Conservation (phyloP, 2,797 vertebrate genomes). For the Thaleichthys pacificus region DNA sequence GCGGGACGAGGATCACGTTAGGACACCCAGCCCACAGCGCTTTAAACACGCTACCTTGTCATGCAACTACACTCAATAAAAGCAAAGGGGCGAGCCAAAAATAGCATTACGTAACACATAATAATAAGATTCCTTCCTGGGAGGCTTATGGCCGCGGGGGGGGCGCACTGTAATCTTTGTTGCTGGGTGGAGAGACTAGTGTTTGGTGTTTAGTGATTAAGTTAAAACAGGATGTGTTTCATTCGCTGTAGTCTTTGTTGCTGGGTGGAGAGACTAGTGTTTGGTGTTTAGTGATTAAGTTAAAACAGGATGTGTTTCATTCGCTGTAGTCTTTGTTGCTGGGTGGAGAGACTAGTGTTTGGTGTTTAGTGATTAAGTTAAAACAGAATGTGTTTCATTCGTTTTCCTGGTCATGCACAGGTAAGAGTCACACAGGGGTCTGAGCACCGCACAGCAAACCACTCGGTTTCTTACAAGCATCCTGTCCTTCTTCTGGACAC, state of each 20-base stretch:
- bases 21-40: conserved; percentile 17
- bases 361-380: no score
- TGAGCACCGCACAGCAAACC: conserved; percentile 41
- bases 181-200: background rate
- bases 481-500: conserved; percentile 77
- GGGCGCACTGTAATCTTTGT: background rate
- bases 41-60: background rate
- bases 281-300: background rate
- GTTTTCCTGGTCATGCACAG: background rate
- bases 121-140: background rate
- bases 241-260: background rate
- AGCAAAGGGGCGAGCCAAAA: background rate
- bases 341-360: background rate
- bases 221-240: background rate
- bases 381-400: background rate
- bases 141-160: background rate
- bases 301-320: background rate
- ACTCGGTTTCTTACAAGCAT: conserved; percentile 70
- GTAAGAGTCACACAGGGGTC: background rate
- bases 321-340: background rate
- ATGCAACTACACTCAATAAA: background rate
- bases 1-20: background rate
- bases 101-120: background rate
- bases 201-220: background rate
- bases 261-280: background rate